These are phyloP conservation scores for Lasioglossum calceatum DNA, from an alignment of 2,888 invertebrate species.

Conservation along the genomic window DNA sequence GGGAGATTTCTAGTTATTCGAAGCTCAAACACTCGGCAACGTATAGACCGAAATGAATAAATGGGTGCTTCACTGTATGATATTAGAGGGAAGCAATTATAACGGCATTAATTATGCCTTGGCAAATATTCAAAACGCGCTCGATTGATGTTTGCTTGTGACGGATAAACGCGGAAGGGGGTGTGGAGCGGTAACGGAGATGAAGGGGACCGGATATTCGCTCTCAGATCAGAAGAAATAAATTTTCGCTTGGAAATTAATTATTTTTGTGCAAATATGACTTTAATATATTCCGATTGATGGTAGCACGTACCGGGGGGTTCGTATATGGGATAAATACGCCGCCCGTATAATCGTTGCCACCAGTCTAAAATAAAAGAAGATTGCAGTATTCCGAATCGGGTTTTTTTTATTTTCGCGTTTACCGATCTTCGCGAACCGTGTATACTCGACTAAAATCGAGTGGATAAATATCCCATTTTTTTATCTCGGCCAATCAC, in stretches of 20 bases:
- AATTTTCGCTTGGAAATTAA: conserved; percentile 77
- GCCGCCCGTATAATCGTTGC: conserved; percentile 58
- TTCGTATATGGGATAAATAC: conserved; percentile 68
- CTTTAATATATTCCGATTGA: conserved; percentile 81
- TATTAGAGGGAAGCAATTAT: conserved; percentile 63
- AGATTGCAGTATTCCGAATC: conserved; percentile 56
- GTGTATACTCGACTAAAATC: conserved; percentile 62
- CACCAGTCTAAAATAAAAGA: conserved; percentile 51
- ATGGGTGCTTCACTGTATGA: conserved; percentile 25
- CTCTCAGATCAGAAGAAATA: conserved; percentile 66
- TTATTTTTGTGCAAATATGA: conserved; percentile 81
- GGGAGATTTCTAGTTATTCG: background rate
- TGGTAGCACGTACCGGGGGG: conserved; percentile 55
- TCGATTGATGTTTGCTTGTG: conserved; percentile 77
- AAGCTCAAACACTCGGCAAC: background rate
- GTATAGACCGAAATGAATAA: conserved; percentile 16
- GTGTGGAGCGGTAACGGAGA: conserved; percentile 15
- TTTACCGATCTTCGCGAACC: conserved; percentile 58
- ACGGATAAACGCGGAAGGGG: conserved; percentile 50
- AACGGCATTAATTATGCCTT: conserved; percentile 75
- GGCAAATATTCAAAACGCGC: conserved; percentile 77
- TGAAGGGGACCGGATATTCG: conserved; percentile 28
- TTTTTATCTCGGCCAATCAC: conserved; percentile 61
- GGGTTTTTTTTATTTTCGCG: conserved; percentile 60
- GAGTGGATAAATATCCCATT: conserved; percentile 60